A percentile compares a stretch with the other conserved stretches of the same genome.
phyloP scores from a whole-genome alignment of 2,113 vertebrate species.

The Muntiacus muntjak region DNA sequence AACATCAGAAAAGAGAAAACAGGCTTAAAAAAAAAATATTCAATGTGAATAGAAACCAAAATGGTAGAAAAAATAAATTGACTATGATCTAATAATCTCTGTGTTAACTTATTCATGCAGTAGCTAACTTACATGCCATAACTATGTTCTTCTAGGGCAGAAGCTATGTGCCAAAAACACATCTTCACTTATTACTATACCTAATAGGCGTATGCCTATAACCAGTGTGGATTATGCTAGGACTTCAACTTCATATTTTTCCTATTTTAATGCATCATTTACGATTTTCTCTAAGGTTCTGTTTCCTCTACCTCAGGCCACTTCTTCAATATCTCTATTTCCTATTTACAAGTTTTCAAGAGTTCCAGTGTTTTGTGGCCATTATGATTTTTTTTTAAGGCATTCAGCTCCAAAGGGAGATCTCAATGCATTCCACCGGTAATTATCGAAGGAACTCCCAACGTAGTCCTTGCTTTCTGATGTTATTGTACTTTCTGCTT shows the following conservation, averaged over 20 bases:
- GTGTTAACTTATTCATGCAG: not conserved
- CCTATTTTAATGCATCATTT: not conserved
- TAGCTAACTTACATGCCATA: not conserved
- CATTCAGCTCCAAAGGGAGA: not conserved
- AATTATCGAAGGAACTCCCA: not conserved
- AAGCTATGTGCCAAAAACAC: not conserved
- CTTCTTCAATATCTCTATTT: conserved; percentile 11
- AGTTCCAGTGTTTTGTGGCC: not conserved
- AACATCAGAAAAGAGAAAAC: not conserved
- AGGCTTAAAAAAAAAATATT: not conserved
- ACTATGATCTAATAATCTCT: not conserved
- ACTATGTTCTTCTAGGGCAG: no score
- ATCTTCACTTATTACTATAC: not conserved
- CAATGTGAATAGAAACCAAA: not conserved
- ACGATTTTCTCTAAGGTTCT: not conserved
- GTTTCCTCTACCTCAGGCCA: not conserved
- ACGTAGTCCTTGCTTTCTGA: not conserved
- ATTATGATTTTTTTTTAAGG: not conserved
- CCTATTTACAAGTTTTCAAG: not conserved
- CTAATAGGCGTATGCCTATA: not conserved
- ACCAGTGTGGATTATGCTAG: not conserved
- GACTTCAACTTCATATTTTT: not conserved
- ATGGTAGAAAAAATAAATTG: not conserved
- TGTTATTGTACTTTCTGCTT: not conserved
- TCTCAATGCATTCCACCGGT: not conserved